Conservation (phyloP, 2,888 invertebrate species). For the Chloroclysta siterata region DNA sequence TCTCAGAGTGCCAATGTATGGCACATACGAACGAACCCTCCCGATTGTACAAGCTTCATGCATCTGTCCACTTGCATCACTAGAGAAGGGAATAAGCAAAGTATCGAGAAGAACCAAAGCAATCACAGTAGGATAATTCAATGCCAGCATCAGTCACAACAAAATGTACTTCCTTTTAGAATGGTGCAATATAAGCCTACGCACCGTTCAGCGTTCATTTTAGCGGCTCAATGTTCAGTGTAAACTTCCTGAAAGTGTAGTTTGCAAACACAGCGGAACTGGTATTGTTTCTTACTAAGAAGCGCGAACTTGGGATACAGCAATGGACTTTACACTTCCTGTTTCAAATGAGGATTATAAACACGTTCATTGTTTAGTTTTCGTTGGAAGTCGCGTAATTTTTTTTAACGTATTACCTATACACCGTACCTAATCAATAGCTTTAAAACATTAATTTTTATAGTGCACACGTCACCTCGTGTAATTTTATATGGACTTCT, state of each 20-base stretch:
- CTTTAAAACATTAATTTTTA: no score
- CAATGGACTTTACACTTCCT: constrained; percentile 78
- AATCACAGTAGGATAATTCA: constrained; percentile 48
- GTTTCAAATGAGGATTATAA: constrained; percentile 80
- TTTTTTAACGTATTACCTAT: no score
- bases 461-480: no score
- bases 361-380: constrained; percentile 70
- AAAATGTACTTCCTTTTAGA: constrained; percentile 51
- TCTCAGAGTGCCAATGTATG: constrained; percentile 56
- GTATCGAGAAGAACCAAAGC: constrained; percentile 25
- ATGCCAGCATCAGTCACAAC: constrained; percentile 47
- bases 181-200: constrained; percentile 39
- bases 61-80: constrained; percentile 80
- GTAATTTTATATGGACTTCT: no score
- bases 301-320: constrained; percentile 74
- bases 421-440: no score
- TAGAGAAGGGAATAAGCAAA: constrained; percentile 37
- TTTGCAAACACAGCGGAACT: constrained; percentile 82
- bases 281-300: constrained; percentile 81
- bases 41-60: constrained; percentile 79
- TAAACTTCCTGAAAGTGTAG: constrained; percentile 76
- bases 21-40: constrained; percentile 61
- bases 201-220: constrained; percentile 46
- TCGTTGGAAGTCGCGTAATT: constrained; percentile 44
- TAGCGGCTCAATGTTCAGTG: constrained; percentile 55